A percentile compares a stretch with the other conserved stretches of the same genome.
Evolutionary conservation across 2,113 vertebrate species (phyloP).

Genomic region (Talpa occidentalis): DNA sequence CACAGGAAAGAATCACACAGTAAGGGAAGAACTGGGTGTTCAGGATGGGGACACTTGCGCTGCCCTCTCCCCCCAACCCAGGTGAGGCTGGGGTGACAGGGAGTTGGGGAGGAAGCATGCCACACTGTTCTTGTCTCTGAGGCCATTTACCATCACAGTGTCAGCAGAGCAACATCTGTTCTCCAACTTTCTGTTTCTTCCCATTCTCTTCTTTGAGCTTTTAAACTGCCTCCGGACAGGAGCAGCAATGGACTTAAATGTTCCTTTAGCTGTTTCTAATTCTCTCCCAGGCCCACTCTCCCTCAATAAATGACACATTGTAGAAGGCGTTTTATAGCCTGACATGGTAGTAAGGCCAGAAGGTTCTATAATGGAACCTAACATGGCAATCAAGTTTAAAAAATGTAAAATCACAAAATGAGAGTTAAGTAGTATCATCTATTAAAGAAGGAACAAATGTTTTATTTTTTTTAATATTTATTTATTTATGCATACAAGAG

Average conservation of each 20-base stretch:
- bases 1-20: no score
- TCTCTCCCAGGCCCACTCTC: background rate
- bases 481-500: no score
- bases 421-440: background rate
- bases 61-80: background rate
- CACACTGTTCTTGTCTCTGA: background rate
- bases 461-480: no score
- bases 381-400: background rate
- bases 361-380: background rate
- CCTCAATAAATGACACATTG: constrained; percentile 23
- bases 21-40: no score
- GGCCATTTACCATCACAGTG: background rate
- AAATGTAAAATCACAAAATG: constrained; percentile 2
- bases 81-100: background rate
- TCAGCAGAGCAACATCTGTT: background rate
- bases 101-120: background rate
- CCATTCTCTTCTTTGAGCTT: background rate
- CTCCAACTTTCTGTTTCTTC: background rate
- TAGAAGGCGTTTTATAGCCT: constrained; percentile 53
- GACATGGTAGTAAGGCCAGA: constrained; percentile 18
- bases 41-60: background rate
- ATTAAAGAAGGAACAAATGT: background rate
- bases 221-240: background rate
- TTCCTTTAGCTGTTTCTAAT: constrained; percentile 53
- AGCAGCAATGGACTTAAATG: background rate